A percentile compares a stretch with the other conserved stretches of the same genome.
These are phyloP conservation scores for Exephanes ischioxanthus DNA, from an alignment of 2,888 invertebrate species.

Conservation along the genomic window DNA sequence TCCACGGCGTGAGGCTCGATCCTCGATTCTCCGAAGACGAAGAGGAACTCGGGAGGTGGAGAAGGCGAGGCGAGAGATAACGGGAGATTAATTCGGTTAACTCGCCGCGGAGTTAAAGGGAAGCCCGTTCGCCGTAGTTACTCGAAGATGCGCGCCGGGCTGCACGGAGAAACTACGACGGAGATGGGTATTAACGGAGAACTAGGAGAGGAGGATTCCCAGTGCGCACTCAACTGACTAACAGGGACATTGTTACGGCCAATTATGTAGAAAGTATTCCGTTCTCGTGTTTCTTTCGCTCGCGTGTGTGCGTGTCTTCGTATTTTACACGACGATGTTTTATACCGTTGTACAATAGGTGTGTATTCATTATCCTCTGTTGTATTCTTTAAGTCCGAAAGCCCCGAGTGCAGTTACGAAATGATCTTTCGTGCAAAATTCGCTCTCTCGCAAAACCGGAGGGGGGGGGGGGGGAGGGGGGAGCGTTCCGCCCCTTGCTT, in stretches of 20 bases:
- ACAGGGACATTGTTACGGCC: conserved; percentile 67
- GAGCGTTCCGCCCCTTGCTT: no score
- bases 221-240: conserved; percentile 58
- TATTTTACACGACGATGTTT: not conserved
- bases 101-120: conserved; percentile 45
- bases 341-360: conserved; percentile 15
- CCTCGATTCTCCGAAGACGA: conserved; percentile 33
- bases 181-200: conserved; percentile 18
- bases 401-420: conserved; percentile 38
- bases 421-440: conserved; percentile 6
- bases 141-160: not conserved
- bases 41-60: conserved; percentile 69
- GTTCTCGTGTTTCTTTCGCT: conserved; percentile 36
- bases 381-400: conserved; percentile 36
- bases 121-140: conserved; percentile 8
- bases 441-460: not conserved
- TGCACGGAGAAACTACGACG: conserved; percentile 9
- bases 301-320: not conserved
- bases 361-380: not conserved
- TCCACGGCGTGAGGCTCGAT: conserved; percentile 29
- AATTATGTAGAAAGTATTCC: conserved; percentile 68
- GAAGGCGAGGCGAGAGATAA: conserved; percentile 63
- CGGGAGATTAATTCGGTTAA: conserved; percentile 69
- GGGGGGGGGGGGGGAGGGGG: no score
- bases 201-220: conserved; percentile 54